These are phyloP conservation scores for Archivesica marissinica DNA, from an alignment of 1,140 invertebrate species.

Conservation along the genomic window DNA sequence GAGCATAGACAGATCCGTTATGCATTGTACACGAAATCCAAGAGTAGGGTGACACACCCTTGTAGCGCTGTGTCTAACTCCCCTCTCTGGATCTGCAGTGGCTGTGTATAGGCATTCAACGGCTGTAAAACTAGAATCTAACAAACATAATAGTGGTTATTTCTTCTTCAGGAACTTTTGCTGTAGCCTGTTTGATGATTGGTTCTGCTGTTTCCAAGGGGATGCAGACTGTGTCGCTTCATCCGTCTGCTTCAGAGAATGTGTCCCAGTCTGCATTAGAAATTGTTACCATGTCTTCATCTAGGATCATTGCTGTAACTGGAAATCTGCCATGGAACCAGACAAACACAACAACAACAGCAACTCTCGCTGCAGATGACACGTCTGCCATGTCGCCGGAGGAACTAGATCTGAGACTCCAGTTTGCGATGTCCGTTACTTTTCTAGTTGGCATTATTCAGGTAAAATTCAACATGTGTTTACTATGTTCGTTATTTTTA, in stretches of 20 bases:
- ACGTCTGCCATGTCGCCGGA: constrained; percentile 13
- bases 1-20: too few relatives aligned
- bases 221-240: background rate
- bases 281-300: background rate
- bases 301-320: background rate
- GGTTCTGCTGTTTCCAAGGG: constrained; percentile 79
- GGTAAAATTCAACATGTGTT: constrained; percentile 44
- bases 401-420: constrained; percentile 63
- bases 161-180: constrained; percentile 83
- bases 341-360: background rate
- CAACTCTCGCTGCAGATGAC: background rate
- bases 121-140: too few relatives aligned
- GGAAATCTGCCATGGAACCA: constrained; percentile 10
- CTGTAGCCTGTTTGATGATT: constrained; percentile 83
- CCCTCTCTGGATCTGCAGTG: too few relatives aligned
- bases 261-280: too few relatives aligned
- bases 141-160: too few relatives aligned
- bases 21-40: too few relatives aligned
- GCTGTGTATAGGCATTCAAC: too few relatives aligned
- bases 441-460: constrained; percentile 75
- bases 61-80: too few relatives aligned
- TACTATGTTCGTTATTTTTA: background rate
- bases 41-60: too few relatives aligned
- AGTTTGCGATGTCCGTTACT: constrained; percentile 73
- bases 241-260: background rate